A percentile compares a stretch with the other conserved stretches of the same genome.
These are phyloP conservation scores for Orgyia antiqua DNA, from an alignment of 2,888 invertebrate genomes.

Conservation along the genomic window DNA sequence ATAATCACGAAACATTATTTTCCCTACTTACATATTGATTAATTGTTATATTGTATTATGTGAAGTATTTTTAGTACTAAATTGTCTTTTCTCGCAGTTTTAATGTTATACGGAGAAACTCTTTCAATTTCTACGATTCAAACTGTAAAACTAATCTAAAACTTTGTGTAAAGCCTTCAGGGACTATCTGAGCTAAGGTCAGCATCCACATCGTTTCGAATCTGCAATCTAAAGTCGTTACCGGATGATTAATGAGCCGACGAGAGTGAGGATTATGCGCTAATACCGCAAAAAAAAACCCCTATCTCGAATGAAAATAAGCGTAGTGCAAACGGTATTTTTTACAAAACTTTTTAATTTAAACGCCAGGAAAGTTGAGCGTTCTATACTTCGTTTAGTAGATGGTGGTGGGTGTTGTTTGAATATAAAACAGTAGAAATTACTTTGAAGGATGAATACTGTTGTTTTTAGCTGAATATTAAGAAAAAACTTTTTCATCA, in stretches of 20 bases:
- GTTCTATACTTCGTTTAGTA: conserved; percentile 32
- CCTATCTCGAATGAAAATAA: conserved; percentile 32
- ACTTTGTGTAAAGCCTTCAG: too few relatives aligned
- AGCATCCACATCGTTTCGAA: conserved; percentile 25
- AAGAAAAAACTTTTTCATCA: too few relatives aligned
- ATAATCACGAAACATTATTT: too few relatives aligned
- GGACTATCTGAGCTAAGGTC: conserved; percentile 24
- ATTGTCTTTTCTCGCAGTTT: too few relatives aligned
- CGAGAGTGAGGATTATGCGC: conserved; percentile 46
- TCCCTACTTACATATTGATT: too few relatives aligned
- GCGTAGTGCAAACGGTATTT: conserved; percentile 14
- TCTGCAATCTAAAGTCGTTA: conserved; percentile 48
- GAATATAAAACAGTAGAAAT: conserved; percentile 42
- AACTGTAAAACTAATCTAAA: too few relatives aligned
- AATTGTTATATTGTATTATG: too few relatives aligned
- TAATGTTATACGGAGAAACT: too few relatives aligned
- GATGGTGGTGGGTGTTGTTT: conserved; percentile 27
- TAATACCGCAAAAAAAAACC: conserved; percentile 43
- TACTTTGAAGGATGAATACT: conserved; percentile 24
- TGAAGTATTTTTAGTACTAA: too few relatives aligned
- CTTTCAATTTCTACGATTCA: too few relatives aligned
- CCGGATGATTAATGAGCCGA: conserved; percentile 56
- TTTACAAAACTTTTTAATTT: conserved; percentile 38
- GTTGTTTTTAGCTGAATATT: too few relatives aligned
- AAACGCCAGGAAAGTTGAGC: conserved; percentile 26